Evolutionary conservation across 2,888 invertebrate genomes (phyloP).

Genomic region (Cepaea hortensis): DNA sequence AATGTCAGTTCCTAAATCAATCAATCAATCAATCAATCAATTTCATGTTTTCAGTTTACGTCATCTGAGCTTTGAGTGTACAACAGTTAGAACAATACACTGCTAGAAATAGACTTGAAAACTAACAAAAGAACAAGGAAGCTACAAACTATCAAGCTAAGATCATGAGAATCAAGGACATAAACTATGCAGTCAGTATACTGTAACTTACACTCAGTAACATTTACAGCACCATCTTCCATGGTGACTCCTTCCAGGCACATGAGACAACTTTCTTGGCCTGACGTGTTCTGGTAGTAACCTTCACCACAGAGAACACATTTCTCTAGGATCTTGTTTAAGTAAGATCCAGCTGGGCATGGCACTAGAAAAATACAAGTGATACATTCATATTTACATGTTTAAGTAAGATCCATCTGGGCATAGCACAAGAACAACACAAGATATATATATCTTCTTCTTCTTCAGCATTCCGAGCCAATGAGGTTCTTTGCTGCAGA

Average conservation of each 20-base stretch:
- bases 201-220: constrained; percentile 59
- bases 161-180: neutral
- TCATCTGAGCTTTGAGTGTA: too few relatives aligned
- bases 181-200: neutral
- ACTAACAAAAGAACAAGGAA: too few relatives aligned
- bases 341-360: constrained; percentile 66
- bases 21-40: too few relatives aligned
- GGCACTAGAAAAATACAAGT: constrained; percentile 57
- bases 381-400: neutral
- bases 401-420: too few relatives aligned
- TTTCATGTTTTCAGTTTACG: too few relatives aligned
- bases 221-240: constrained; percentile 60
- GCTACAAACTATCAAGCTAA: neutral
- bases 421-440: too few relatives aligned
- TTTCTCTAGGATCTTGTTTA: constrained; percentile 54
- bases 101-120: too few relatives aligned
- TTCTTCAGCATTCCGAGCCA: too few relatives aligned
- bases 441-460: too few relatives aligned
- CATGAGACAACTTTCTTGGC: constrained; percentile 61
- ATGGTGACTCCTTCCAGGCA: constrained; percentile 62
- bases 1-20: too few relatives aligned
- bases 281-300: constrained; percentile 60
- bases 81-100: too few relatives aligned
- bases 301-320: constrained; percentile 64
- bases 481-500: too few relatives aligned